Percentiles rank a stretch among this genome's conserved stretches.
Conservation (phyloP, 2,113 vertebrate genomes). For the Triplophysa siluroides region DNA sequence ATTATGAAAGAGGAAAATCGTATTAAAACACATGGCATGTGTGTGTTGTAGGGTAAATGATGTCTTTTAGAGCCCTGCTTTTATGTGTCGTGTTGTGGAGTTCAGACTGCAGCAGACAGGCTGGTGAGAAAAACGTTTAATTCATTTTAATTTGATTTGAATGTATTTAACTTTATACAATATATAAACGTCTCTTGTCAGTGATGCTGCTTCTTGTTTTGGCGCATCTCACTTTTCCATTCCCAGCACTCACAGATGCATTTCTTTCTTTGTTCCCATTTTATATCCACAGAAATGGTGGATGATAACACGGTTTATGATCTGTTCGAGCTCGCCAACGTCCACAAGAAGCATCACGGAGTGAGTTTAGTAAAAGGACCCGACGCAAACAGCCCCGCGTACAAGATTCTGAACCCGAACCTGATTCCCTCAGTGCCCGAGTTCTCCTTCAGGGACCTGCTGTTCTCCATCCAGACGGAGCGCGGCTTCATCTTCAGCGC, state of each 20-base stretch:
- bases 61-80: constrained; percentile 77
- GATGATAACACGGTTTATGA: constrained; percentile 93
- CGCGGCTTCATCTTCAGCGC: constrained; percentile 92
- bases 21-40: neutral
- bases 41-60: constrained; percentile 62
- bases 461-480: constrained; percentile 89
- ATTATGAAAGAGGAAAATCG: neutral
- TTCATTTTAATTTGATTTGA: neutral
- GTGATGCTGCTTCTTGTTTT: no score
- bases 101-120: constrained; percentile 72
- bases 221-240: no score
- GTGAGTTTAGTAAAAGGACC: constrained; percentile 87
- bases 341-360: constrained; percentile 78
- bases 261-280: constrained; percentile 32
- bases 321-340: constrained; percentile 84
- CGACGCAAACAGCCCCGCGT: constrained; percentile 90
- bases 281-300: constrained; percentile 75
- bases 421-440: constrained; percentile 88
- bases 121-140: constrained; percentile 79
- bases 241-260: neutral
- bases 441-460: constrained; percentile 86
- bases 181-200: no score
- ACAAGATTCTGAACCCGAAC: constrained; percentile 88
- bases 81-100: constrained; percentile 76
- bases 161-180: no score